Base-by-base conservation (phyloP, 2,113 vertebrate species). In the human (Homo sapiens) region DNA sequence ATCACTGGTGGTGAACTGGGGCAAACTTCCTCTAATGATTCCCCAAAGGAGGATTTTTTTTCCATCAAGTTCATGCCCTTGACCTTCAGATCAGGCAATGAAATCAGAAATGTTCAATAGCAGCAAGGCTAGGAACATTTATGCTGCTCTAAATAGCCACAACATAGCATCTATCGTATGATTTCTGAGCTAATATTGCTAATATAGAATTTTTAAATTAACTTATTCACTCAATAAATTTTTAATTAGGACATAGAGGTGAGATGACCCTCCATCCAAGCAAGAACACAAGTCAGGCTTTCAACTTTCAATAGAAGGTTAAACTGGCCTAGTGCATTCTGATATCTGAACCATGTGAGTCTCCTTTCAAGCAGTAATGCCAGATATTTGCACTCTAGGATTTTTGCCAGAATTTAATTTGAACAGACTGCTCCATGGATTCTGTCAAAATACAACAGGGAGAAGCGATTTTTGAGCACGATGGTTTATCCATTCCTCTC, bases 11-110 rank as follows among this genome's bases (percentile, higher is more conserved):
- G 76, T 93, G 93, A 95, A 85, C 93, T 85, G 52, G 95, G 96
- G 91, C 89, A 90, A 73, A 90, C 92, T 98, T 97, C 96, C 97
- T 97, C 98, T 86, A 93, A 95, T 73, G 85, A 96, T 94, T 97
- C 96, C 96, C 93, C 72, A 82, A 87, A 94, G 95, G 59, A 91
- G 50, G 16, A 40, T 79, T 87, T 70, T 81, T 81, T 70, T 83
- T 55, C 22, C 82, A 81, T 78, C 73, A 92, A 96, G 96, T 97
- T 95, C 92, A 93, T 96, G 83, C 89, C 95, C 92, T 97, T 97
- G 97, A 97, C 97, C 95, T 97, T 94, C 89, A 95, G 96, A 96
- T 94, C 94, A 97, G 59, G 89, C 96, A 94, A 83, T 96, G 93
- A 97, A 97, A 96, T 90, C 89, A 96, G 83, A 94, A 64, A 97